Conservation (phyloP, 2,888 invertebrate genomes). For the Limnephilus marmoratus region DNA sequence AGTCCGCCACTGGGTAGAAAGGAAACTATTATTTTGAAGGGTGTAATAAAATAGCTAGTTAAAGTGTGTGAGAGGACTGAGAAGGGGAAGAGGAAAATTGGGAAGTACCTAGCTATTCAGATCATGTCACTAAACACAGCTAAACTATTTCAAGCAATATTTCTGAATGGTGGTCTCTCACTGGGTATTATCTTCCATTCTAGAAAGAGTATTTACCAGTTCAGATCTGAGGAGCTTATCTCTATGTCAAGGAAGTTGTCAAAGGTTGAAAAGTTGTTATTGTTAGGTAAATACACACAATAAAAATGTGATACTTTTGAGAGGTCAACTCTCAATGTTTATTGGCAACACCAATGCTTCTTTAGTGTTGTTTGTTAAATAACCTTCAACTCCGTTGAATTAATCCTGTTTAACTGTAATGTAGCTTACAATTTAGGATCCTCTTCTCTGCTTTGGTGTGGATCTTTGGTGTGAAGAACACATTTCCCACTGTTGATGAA, state of each 20-base stretch:
- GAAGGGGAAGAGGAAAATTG: no score
- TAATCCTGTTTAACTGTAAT: neutral
- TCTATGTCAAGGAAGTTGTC: no score
- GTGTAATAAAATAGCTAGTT: neutral
- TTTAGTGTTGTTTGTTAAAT: neutral
- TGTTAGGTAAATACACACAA: no score
- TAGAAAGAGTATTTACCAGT: no score
- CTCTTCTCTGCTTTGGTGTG: slow-evolving; percentile 77
- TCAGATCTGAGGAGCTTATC: no score
- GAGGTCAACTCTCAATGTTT: neutral
- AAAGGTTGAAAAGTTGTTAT: no score
- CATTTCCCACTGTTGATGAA: slow-evolving; percentile 98
- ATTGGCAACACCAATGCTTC: neutral
- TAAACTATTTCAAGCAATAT: no score
- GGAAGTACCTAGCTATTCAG: no score
- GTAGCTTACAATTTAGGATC: slow-evolving; percentile 80
- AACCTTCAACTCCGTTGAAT: neutral
- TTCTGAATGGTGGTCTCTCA: no score
- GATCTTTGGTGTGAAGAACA: slow-evolving; percentile 94
- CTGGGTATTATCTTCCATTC: no score
- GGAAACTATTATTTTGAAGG: neutral
- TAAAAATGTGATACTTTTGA: neutral
- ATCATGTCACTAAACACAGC: no score
- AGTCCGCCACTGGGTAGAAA: neutral
- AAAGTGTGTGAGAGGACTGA: neutral